Conservation (phyloP, 2,888 invertebrate genomes). For the Nomada fucata region DNA sequence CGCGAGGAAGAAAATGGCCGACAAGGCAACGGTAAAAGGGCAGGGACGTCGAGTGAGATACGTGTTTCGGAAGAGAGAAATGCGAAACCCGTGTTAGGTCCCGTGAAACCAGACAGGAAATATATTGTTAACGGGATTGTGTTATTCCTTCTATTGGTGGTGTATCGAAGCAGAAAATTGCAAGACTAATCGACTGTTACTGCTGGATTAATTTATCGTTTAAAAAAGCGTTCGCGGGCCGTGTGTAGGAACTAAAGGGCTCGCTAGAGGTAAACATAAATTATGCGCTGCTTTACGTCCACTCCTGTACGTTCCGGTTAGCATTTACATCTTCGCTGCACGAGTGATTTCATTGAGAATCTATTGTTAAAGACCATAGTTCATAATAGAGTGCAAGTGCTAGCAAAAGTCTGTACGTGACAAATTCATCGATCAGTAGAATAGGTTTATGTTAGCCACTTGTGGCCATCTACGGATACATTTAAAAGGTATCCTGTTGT, state of each 20-base stretch:
- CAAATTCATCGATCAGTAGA: conserved; percentile 79
- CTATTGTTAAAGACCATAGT: conserved; percentile 3
- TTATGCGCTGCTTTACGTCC: conserved; percentile 42
- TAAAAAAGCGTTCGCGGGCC: conserved; percentile 77
- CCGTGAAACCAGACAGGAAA: conserved; percentile 50
- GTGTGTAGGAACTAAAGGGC: conserved; percentile 78
- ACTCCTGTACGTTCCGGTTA: background rate
- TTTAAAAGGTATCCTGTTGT: conserved; percentile 67
- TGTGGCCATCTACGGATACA: conserved; percentile 79
- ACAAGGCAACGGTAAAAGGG: conserved; percentile 83
- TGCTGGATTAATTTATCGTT: conserved; percentile 64
- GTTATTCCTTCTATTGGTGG: conserved; percentile 29
- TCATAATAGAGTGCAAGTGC: conserved; percentile 36
- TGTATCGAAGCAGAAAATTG: conserved; percentile 33
- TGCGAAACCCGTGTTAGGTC: conserved; percentile 68
- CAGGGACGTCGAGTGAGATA: conserved; percentile 82
- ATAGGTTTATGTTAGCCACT: conserved; percentile 79
- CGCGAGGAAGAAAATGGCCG: conserved; percentile 83
- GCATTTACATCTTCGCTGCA: background rate
- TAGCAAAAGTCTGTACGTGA: conserved; percentile 61
- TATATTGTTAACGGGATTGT: conserved; percentile 32
- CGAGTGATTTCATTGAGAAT: conserved; percentile 10
- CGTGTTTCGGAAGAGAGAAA: conserved; percentile 73
- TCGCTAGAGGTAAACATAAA: conserved; percentile 79
- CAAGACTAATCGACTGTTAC: conserved; percentile 39